Base-by-base conservation (phyloP, 2,888 invertebrate genomes). In the Dryobota labecula region DNA sequence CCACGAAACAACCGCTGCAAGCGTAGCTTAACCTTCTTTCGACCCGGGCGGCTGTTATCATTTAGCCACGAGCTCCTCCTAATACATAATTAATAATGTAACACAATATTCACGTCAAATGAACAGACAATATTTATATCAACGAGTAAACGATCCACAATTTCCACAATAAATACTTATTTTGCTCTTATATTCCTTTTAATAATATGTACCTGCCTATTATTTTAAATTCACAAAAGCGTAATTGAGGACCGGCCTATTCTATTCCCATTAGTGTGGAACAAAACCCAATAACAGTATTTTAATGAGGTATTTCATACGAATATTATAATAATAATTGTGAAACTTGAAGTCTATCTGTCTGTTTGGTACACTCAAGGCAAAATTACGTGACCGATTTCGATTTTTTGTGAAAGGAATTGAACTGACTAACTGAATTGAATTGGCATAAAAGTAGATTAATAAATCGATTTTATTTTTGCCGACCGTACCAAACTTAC, bases 231-330 rank as follows among this genome's bases (percentile, higher is more conserved):
- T 18, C 49, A 36, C 41, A 38, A 66, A 30, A 15, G 11, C 20
- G 27, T 73, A 75, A 73, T 56, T 73, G 66, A 45, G 49, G 15
- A 30, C 30, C 20, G 9, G 13, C 20, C 38, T 47, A 41, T 61
- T 69, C 33, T 30, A 54, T 54, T 24, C 27, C 49, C 56, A 43
- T 65, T 65, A 75, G 8, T 49, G 20, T 11, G 7, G 2, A 57
- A 49, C 56, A 27, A 43, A 56, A 30, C 27, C 27, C 36, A 65
- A 75, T 56, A 43, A 43, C 20, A 73, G 6, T 30, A 36, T 66
- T 73, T 65, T 49, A 76, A 75, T 75, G 76, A 51, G 36, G 15
- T 11, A 13, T 73, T 57, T 27, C 4, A 27, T 41, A 30, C 20
- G 11, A 45, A 45, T 73, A 18, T 47, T 24, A 33, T 41, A 73